Percentiles rank a stretch among this genome's conserved stretches.
Conservation (phyloP, 2,113 vertebrate genomes). For the Drymodes brunneopygia region DNA sequence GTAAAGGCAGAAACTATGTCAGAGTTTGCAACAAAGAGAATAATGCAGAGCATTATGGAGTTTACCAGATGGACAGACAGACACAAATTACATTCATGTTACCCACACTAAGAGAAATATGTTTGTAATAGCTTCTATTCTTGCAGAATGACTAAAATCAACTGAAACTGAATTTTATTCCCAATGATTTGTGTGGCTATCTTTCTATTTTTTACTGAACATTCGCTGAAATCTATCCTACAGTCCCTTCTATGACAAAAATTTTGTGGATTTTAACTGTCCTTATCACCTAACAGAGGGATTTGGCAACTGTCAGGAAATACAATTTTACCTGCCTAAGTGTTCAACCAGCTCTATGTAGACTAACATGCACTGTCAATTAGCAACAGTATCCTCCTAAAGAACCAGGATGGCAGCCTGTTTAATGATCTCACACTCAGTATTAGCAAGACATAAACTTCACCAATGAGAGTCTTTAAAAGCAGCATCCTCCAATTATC, state of each 20-base stretch:
- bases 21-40: neutral
- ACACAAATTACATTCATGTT: neutral
- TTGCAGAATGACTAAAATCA: neutral
- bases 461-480: neutral
- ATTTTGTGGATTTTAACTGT: neutral
- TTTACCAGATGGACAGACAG: neutral
- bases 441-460: neutral
- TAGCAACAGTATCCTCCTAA: neutral
- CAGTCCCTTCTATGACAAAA: neutral
- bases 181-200: neutral
- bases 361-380: neutral
- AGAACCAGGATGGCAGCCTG: neutral
- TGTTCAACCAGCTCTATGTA: neutral
- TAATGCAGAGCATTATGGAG: neutral
- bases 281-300: neutral
- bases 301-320: neutral
- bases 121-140: neutral
- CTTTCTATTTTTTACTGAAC: neutral
- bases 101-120: neutral
- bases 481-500: neutral
- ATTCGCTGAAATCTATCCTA: neutral
- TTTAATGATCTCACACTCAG: neutral
- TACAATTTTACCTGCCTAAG: neutral
- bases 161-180: neutral
- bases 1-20: neutral